Base-by-base conservation (phyloP, 2,113 vertebrate genomes). In the Nipponia nippon region DNA sequence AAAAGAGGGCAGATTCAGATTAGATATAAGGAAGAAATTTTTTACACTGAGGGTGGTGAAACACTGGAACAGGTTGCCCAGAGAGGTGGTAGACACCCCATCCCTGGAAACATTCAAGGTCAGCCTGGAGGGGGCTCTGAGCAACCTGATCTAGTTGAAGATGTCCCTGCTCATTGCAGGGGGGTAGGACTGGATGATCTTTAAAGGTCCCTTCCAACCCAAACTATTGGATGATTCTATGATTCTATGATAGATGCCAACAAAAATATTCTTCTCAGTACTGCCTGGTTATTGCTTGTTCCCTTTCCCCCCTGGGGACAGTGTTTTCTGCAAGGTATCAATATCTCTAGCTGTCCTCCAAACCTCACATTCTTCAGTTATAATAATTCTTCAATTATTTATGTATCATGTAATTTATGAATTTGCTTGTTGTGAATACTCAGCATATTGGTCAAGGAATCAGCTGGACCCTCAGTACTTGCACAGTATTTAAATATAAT, bases 121-220 rank as follows among this genome's bases (percentile, higher is more conserved):
- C 0, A 2, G 17, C 10, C 14, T 82, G 49, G 11, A 69, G 0
- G 0, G 10, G 30, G 2, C 10, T 82, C n/a, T 49, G 8, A 69
- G 27, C 3, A 58, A 50, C 20, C 9, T 34, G 32, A 42, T 70
- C 29, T 65, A 66, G 8, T 9, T 50, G 22, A 75, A 70, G 7
- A 56, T 44, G 8, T 52, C 42, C 16, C 4, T 53, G 55, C 7
- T 42, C 6, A 26, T 30, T 62, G 27, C 16, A 18, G 27, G 9
- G 9, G 10, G 3, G 5, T 26, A 67, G 34, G 14, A 23, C 13
- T 69, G 49, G 4, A 10, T 72, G 75, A 16, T 27, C 23, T 87
- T 79, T 38, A n/a, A n/a, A 77, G 8, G 8, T 47, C 15, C 6
- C 15, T 82, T 85, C 53, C 25, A 71, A 58, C 14, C 1, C 14